Conservation (phyloP, 2,113 vertebrate genomes). For the Butastur rufipennis region DNA sequence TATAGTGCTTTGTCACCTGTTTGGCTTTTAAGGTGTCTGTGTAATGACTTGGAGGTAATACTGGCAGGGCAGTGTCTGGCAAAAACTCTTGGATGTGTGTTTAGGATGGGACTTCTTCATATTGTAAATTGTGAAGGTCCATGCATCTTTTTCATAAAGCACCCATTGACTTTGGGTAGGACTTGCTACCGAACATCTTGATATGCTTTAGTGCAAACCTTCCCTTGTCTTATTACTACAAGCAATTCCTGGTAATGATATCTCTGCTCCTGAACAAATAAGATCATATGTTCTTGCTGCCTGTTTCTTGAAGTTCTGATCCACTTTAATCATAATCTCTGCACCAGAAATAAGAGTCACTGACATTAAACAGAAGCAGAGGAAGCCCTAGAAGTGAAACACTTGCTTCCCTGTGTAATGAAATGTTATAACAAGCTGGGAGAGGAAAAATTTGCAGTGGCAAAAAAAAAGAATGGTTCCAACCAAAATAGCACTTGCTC, state of each 20-base stretch:
- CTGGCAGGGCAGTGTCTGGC: accelerated
- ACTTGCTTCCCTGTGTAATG: neutral
- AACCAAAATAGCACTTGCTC: neutral
- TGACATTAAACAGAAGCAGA: neutral
- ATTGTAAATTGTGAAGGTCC: neutral
- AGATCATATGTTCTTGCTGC: neutral
- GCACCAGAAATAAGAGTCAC: neutral
- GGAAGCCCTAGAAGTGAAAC: neutral
- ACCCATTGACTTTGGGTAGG: neutral
- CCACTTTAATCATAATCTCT: neutral
- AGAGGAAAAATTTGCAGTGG: neutral
- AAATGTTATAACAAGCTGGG: neutral
- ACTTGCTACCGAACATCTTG: neutral
- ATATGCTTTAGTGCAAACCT: neutral
- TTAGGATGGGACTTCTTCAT: neutral
- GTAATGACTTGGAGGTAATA: neutral
- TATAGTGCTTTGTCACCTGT: neutral
- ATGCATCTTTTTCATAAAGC: neutral
- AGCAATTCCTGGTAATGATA: neutral
- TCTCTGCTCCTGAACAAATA: neutral
- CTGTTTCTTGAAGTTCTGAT: neutral
- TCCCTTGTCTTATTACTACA: neutral
- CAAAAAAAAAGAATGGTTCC: neutral
- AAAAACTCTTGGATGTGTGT: neutral
- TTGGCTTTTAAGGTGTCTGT: neutral